Evolutionary conservation across 2,888 invertebrate species (phyloP), one percentile per base, ranked within the genome.

Genomic region (Oscheius sp.): DNA sequence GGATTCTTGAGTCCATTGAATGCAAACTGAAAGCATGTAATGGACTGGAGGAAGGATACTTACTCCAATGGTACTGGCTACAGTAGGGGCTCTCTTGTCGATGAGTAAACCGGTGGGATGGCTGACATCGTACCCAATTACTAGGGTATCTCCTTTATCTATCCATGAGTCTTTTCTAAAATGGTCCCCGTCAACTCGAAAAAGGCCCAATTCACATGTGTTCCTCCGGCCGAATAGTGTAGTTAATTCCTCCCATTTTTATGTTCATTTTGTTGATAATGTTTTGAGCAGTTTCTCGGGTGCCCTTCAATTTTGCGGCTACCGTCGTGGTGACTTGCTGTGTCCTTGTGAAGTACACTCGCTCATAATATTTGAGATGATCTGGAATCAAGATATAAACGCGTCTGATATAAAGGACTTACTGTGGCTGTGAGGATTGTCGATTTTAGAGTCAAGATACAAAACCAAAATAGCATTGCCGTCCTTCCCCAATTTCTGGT

Each of bases 81-180:
- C 21, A 70, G 16, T 52, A 18, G 53, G 61, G 16, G 55, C 58
- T 12, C 13, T 55, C 72, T 35, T 63, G 69, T 63, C 63, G 46
- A 18, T 18, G 5, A 18, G 58, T 49, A 12, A 58, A 9, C 13
- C 59, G 23, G 52, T 49, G 16, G 76, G 76, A 59, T 76, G 77
- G 12, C 72, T 68, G 13, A 80, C 81, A 43, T 81, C 81, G 53
- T 80, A 72, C 13, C 74, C 74, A 1, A 74, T 43, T 18, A 74
- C 18, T 13, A 74, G 13, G 5, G 64, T 45, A 5, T 23, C 43
- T 2, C 41, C 53, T 23, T 68, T 45, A 6, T 23, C 13, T 13
- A 63, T 72, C 71, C 71, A 72, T 13, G n/a, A 13, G 5, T 58
- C 18, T 16, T 56, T 18, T 2, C 72, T 72, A 23, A 53, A 72